Percentiles rank a stretch among this genome's conserved stretches.
Evolutionary conservation across 1,140 invertebrate species (phyloP).

Genomic region (Bombus superbus): DNA sequence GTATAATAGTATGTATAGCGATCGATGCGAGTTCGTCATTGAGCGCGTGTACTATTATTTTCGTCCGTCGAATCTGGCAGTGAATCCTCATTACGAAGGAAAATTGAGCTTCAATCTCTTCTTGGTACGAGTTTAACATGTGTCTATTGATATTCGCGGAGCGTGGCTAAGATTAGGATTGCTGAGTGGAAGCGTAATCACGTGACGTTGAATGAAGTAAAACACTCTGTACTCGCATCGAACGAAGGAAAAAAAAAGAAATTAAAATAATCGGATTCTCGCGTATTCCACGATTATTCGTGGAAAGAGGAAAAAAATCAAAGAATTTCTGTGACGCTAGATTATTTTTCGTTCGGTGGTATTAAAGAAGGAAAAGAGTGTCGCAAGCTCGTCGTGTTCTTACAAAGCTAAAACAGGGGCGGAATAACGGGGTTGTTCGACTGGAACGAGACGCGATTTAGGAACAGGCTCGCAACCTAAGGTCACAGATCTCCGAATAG

Average conservation of each 20-base stretch:
- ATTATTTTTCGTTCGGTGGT: slow-evolving; percentile 5
- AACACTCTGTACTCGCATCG: slow-evolving; percentile 27
- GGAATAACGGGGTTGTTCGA: slow-evolving; percentile 23
- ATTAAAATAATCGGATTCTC: no score
- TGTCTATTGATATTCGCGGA: background rate
- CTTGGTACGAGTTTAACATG: background rate
- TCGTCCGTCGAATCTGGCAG: slow-evolving; percentile 23
- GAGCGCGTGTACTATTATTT: slow-evolving; percentile 8
- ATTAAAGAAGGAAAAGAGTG: slow-evolving; percentile 22
- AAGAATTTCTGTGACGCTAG: background rate
- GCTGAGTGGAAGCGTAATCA: background rate
- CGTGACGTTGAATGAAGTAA: background rate
- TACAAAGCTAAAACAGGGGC: slow-evolving; percentile 32
- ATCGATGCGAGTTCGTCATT: slow-evolving; percentile 35
- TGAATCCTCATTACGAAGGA: background rate
- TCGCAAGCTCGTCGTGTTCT: slow-evolving; percentile 37
- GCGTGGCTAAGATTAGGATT: background rate
- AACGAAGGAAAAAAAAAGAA: background rate
- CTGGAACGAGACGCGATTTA: slow-evolving; percentile 26
- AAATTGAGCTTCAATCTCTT: background rate
- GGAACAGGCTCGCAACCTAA: slow-evolving; percentile 21
- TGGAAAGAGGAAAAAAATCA: background rate
- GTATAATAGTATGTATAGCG: background rate
- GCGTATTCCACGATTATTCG: background rate
- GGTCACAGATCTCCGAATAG: background rate